Evolutionary conservation across 2,113 vertebrate genomes (phyloP).

Genomic region (Barbus barbus): DNA sequence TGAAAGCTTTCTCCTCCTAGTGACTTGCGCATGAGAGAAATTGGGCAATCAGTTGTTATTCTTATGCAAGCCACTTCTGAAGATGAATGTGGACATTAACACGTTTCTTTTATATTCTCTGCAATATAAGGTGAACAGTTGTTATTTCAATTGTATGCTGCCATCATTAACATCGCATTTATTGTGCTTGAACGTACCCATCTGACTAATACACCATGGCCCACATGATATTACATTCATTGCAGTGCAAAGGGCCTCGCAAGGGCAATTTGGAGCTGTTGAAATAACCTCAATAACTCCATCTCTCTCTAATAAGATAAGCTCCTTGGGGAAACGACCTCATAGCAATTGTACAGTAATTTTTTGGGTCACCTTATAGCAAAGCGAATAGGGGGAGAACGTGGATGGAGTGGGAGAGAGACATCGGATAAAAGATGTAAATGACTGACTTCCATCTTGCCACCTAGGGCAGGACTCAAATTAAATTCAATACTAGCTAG

Average conservation of each 20-base stretch:
- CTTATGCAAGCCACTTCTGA: slow-evolving; percentile 39
- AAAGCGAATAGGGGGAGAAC: slow-evolving; percentile 24
- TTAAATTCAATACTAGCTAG: slow-evolving; percentile 46
- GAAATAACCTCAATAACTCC: slow-evolving; percentile 58
- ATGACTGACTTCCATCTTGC: slow-evolving; percentile 43
- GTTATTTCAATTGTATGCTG: background rate
- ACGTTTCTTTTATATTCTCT: slow-evolving; percentile 2
- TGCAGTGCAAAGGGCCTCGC: slow-evolving; percentile 44
- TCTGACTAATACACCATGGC: slow-evolving; percentile 31
- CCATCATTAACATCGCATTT: slow-evolving; percentile 11
- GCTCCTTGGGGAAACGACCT: slow-evolving; percentile 57
- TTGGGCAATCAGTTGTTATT: slow-evolving; percentile 29
- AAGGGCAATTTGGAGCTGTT: slow-evolving; percentile 56
- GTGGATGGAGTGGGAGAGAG: background rate
- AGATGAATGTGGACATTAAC: slow-evolving; percentile 22
- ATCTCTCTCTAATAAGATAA: slow-evolving; percentile 53
- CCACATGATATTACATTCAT: slow-evolving; percentile 41
- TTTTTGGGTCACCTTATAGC: slow-evolving; percentile 57
- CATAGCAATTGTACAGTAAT: slow-evolving; percentile 48
- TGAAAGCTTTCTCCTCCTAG: background rate
- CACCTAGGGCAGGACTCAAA: slow-evolving; percentile 44
- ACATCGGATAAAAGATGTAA: slow-evolving; percentile 35
- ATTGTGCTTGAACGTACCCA: background rate
- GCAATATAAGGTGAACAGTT: slow-evolving; percentile 9
- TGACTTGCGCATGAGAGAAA: slow-evolving; percentile 23